A percentile compares a stretch with the other conserved stretches of the same genome.
Conservation (phyloP, 2,888 invertebrate genomes). For the Luperina nickerlii region DNA sequence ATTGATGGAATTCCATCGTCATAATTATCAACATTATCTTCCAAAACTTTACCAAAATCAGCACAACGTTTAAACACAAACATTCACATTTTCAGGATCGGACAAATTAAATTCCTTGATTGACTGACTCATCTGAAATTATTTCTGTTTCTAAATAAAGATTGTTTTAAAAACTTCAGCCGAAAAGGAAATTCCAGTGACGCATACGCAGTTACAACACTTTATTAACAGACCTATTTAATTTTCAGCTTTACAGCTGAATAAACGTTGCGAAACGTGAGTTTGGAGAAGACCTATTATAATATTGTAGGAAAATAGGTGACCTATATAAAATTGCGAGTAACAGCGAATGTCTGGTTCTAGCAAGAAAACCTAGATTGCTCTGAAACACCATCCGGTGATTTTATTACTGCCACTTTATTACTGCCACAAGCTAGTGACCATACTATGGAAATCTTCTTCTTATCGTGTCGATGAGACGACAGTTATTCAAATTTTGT, state of each 20-base stretch:
- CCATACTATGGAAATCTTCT: too few relatives aligned
- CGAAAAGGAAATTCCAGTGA: constrained; percentile 62
- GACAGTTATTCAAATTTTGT: not conserved
- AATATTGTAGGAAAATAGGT: constrained; percentile 31
- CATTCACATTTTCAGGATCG: constrained; percentile 4
- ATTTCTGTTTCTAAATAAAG: constrained; percentile 30
- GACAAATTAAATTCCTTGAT: constrained; percentile 30
- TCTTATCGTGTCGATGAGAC: not conserved
- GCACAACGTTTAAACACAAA: not conserved
- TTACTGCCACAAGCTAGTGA: not conserved
- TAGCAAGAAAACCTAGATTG: not conserved
- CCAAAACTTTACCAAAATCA: not conserved
- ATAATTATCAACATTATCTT: not conserved
- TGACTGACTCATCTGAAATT: constrained; percentile 33
- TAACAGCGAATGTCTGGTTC: not conserved
- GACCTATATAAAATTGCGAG: constrained; percentile 8
- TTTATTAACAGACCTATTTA: constrained; percentile 27
- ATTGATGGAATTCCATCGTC: not conserved
- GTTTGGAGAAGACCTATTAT: constrained; percentile 24
- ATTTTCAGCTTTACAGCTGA: constrained; percentile 49
- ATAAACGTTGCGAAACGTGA: constrained; percentile 28
- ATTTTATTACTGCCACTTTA: not conserved
- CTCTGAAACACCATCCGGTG: not conserved
- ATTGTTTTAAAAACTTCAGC: constrained; percentile 45
- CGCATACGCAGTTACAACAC: constrained; percentile 19